Percentiles rank a stretch among this genome's conserved stretches.
Evolutionary conservation across 2,888 invertebrate species (phyloP).

Genomic region (Hydroisotoma schaefferi): DNA sequence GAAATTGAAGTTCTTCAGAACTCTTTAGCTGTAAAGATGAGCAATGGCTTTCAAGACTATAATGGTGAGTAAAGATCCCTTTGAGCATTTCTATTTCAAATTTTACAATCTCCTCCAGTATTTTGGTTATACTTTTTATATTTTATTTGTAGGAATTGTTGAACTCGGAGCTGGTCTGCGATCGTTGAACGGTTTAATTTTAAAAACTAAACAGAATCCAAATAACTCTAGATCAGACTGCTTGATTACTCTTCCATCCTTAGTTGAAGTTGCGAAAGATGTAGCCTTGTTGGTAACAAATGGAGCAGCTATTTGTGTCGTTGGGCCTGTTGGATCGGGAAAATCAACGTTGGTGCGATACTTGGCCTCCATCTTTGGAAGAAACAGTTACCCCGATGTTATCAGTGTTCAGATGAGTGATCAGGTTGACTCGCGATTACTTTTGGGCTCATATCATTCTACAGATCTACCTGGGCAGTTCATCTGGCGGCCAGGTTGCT

Average conservation of each 20-base stretch:
- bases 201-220: constrained; percentile 11
- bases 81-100: too few species aligned
- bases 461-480: constrained; percentile 97
- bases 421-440: constrained; percentile 92
- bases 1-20: background rate
- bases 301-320: constrained; percentile 59
- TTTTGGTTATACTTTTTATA: too few species aligned
- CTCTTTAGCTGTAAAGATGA: background rate
- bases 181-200: constrained; percentile 29
- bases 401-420: constrained; percentile 92
- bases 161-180: constrained; percentile 13
- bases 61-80: too few species aligned
- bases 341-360: constrained; percentile 88
- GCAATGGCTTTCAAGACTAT: too few species aligned
- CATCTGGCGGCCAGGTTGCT: constrained; percentile 90
- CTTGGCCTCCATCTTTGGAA: constrained; percentile 60
- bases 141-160: constrained; percentile 14
- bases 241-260: constrained; percentile 26
- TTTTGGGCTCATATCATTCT: constrained; percentile 88
- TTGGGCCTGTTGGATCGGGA: constrained; percentile 90
- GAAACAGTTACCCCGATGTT: constrained; percentile 56
- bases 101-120: too few species aligned
- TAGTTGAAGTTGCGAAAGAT: constrained; percentile 23
- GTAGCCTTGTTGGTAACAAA: constrained; percentile 23
- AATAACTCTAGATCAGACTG: background rate